Base-by-base conservation (phyloP, 2,888 invertebrate genomes). In the Parnassius orleans region DNA sequence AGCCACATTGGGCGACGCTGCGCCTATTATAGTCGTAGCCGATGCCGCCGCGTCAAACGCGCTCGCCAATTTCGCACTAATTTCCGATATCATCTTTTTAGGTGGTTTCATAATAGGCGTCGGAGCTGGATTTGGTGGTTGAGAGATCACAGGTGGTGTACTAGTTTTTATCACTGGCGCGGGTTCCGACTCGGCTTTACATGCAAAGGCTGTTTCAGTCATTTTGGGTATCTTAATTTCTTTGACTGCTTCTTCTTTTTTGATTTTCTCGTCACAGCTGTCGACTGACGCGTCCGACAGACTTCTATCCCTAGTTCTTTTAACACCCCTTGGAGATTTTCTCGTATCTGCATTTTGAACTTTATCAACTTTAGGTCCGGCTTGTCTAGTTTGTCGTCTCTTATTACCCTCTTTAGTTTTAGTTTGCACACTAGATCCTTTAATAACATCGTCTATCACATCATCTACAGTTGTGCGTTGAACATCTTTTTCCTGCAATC, bases 381-480 rank as follows among this genome's bases (percentile, higher is more conserved):
- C 85, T 74, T 94, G 94, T 62, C 94, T 87, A 1, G 93, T 87
- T 5, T 93, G 92, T 71, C 93, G 85, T 66, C 94, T 90, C 65
- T 93, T 93, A 60, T 81, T 85, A 0, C 70, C 55, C 24, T 86
- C 84, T 63, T 81, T 84, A 41, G 65, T 65, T 70, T 75, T 90
- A 70, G 44, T 79, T 54, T 73, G 75, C 12, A 66, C 77, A 9
- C 76, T 72, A 0, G 93, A 87, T 64, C 96, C 95, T 69, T 96
- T 94, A 1, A 97, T 95, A 0, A 97, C 97, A 76, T 98, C 97
- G 70, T 98, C 98, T 68, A 98, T 97, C 12, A 96, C 94, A 72
- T 97, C 97, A 78, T 98, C 98, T 10, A 97, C 94, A 1, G 96
- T 95, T 65, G 93, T 96, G 64, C 96, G 93, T 68, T 93, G 94